Conservation (phyloP, 2,113 vertebrate genomes). For the Psephotus haematonotus region DNA sequence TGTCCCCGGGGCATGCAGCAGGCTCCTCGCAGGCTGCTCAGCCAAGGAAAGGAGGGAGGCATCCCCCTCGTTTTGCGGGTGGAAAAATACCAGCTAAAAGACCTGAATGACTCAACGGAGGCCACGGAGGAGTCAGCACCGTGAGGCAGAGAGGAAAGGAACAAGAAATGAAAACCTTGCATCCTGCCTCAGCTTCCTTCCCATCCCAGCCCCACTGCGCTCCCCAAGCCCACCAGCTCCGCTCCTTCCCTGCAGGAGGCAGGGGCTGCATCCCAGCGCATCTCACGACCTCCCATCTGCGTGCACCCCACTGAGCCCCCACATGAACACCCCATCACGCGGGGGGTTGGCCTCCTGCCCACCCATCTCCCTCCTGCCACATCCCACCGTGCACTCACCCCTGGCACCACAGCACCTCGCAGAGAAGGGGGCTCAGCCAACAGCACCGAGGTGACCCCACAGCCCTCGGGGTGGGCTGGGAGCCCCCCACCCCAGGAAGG, state of each 20-base stretch:
- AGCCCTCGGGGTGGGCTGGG: neutral
- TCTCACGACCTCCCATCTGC: neutral
- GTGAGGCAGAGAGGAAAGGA: neutral
- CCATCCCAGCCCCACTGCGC: accelerated
- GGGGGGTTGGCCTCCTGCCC: neutral
- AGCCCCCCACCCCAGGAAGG: accelerated
- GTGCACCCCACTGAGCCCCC: neutral
- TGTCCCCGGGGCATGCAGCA: neutral
- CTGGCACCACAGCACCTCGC: neutral
- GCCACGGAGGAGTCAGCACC: neutral
- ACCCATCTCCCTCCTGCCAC: neutral
- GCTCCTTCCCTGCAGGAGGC: neutral
- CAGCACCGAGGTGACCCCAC: neutral
- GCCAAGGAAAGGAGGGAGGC: neutral
- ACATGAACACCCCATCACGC: neutral
- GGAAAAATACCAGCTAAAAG: constrained; percentile 47
- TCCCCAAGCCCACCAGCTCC: neutral
- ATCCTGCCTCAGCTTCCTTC: neutral
- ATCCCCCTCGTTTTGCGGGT: neutral
- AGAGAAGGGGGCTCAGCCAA: neutral
- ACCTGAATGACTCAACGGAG: constrained; percentile 29
- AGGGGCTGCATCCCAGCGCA: neutral
- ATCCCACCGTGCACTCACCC: neutral
- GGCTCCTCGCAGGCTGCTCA: neutral
- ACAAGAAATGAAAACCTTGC: neutral